Conservation (phyloP, 2,113 vertebrate species). For the Varanus salvator region DNA sequence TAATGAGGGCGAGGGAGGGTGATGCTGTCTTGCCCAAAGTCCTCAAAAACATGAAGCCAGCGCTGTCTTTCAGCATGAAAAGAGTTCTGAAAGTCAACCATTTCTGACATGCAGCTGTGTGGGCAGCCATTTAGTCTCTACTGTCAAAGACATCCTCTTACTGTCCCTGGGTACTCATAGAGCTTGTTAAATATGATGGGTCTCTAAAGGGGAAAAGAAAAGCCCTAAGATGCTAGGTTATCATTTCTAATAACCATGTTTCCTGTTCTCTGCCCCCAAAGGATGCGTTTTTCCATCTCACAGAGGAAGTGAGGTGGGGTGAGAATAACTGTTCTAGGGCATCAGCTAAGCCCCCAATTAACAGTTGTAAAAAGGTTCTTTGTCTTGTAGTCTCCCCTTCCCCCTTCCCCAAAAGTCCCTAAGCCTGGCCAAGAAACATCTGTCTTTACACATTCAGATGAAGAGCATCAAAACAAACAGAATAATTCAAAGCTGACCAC, state of each 20-base stretch:
- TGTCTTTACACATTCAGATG: slow-evolving; percentile 77
- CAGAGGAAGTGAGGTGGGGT: not conserved
- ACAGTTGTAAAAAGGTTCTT: slow-evolving; percentile 34
- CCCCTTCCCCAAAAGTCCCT: slow-evolving; percentile 44
- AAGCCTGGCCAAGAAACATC: slow-evolving; percentile 67
- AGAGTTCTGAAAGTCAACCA: not conserved
- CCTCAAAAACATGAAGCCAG: too few relatives aligned
- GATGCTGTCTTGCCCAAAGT: too few relatives aligned
- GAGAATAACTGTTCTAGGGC: slow-evolving; percentile 47
- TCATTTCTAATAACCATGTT: slow-evolving; percentile 20
- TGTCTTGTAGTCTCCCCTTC: slow-evolving; percentile 31
- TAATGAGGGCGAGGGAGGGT: too few relatives aligned
- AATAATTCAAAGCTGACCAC: slow-evolving; percentile 74
- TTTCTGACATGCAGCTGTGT: not conserved
- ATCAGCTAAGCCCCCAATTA: slow-evolving; percentile 48
- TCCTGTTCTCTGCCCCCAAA: slow-evolving; percentile 28
- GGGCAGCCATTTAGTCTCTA: not conserved
- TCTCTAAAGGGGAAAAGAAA: slow-evolving; percentile 19
- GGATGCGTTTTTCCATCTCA: not conserved
- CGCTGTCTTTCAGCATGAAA: not conserved
- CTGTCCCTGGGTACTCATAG: not conserved
- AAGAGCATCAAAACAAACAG: slow-evolving; percentile 77
- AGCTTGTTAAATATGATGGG: slow-evolving; percentile 25
- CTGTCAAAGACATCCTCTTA: not conserved
- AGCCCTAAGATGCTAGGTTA: slow-evolving; percentile 34